Evolutionary conservation across 1,140 invertebrate genomes (phyloP), one percentile per base, ranked within the genome.

Genomic region (Papilio polyxenes): DNA sequence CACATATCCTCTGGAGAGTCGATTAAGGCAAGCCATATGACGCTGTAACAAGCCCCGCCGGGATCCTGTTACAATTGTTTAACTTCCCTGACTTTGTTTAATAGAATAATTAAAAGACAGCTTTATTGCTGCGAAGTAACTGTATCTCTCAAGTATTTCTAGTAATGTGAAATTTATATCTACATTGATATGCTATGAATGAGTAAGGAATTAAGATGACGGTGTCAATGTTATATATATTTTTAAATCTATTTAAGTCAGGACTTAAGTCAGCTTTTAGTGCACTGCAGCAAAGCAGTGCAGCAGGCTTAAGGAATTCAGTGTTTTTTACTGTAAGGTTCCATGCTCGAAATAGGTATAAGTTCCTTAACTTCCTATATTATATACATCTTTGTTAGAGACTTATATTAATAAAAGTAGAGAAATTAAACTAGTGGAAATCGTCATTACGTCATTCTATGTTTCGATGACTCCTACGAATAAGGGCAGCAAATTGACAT

Each of bases 21-120:
- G 65, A 72, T 65, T 65, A 65, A 72, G 4, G 65, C 31, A 65
- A 65, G 62, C 62, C 62, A 37, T 72, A 72, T 17, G 53, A 17
- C 65, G 65, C 20, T 37, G 31, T 72, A 72, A 72, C 15, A 23
- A 72, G 65, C 31, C n/a, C 65, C 65, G 31, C 13, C 65, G 65
- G 65, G 65, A 37, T 72, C 13, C 23, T 72, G 65, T 72, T 72
- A 37, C 65, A 5, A 72, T 72, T 72, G 65, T 72, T 62, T 72
- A 40, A 72, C 31, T 37, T 37, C n/a, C 31, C 65, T 15, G 65
- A 11, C 31, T 72, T 69, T 13, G 37, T 69, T 7, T 37, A 72
- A 72, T 72, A 72, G 65, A 72, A 72, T 72, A 72, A 72, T 37
- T 72, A 37, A 37, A 40, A 65, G 20, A 40, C 13, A 72, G 56